Evolutionary conservation across 2,888 invertebrate genomes (phyloP).

Genomic region (Diaperis boleti): DNA sequence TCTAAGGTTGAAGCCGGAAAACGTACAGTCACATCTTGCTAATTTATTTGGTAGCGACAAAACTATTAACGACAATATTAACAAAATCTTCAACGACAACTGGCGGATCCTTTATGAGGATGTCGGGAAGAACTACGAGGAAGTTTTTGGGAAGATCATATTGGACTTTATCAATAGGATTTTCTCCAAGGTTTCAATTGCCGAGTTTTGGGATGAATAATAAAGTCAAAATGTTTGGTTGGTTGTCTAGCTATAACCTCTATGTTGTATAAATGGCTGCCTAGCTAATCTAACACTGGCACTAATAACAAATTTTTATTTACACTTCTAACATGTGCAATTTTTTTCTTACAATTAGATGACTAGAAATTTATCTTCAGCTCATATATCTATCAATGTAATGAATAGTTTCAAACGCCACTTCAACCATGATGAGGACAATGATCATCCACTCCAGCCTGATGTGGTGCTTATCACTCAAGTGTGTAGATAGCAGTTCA

Average conservation of each 20-base stretch:
- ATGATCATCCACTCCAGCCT: slow-evolving; percentile 98
- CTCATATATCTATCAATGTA: slow-evolving; percentile 75
- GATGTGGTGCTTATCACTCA: slow-evolving; percentile 93
- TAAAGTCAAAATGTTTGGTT: no score
- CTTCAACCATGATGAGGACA: slow-evolving; percentile 94
- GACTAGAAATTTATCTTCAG: no score
- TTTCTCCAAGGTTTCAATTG: slow-evolving; percentile 50
- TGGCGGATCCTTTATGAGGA: slow-evolving; percentile 36
- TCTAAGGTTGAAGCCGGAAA: background rate
- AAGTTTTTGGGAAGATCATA: background rate
- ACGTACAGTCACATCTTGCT: slow-evolving; percentile 46
- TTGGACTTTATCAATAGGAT: slow-evolving; percentile 60
- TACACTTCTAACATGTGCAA: no score
- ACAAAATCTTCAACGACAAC: slow-evolving; percentile 37
- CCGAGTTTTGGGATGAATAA: slow-evolving; percentile 52
- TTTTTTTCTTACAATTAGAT: no score
- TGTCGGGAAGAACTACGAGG: slow-evolving; percentile 69
- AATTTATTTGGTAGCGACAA: slow-evolving; percentile 57
- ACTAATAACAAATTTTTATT: no score
- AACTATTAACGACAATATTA: slow-evolving; percentile 10
- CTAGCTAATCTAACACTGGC: no score
- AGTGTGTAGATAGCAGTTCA: slow-evolving; percentile 88
- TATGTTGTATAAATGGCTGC: no score
- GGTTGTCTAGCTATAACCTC: no score
- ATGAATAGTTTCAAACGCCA: slow-evolving; percentile 86